These are phyloP conservation scores for Oscheius onirici DNA, from an alignment of 2,888 invertebrate genomes.

Conservation along the genomic window DNA sequence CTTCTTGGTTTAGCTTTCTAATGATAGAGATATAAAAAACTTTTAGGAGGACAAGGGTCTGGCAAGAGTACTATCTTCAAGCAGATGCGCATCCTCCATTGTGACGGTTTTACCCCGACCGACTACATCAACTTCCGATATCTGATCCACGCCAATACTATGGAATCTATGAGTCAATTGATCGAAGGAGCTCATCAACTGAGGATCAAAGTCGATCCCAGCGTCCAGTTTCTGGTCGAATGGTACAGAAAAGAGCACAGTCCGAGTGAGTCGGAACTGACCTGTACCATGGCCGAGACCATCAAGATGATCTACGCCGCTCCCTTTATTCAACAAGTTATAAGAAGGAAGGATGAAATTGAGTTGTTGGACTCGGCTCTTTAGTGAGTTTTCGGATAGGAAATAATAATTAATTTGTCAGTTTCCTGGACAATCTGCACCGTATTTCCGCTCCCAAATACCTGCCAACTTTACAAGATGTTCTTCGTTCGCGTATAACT, in stretches of 20 bases:
- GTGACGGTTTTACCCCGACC: conserved; percentile 65
- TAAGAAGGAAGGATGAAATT: conserved; percentile 96
- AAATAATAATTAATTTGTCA: conserved; percentile 73
- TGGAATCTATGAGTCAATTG: conserved; percentile 58
- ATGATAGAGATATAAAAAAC: conserved; percentile 73
- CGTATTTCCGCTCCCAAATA: conserved; percentile 93
- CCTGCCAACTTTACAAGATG: conserved; percentile 98
- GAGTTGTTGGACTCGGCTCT: conserved; percentile 99
- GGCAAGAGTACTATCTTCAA: conserved; percentile 75
- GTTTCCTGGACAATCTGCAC: conserved; percentile 98
- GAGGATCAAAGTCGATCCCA: conserved; percentile 21
- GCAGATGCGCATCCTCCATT: conserved; percentile 72
- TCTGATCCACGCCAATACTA: conserved; percentile 63
- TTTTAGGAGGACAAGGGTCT: conserved; percentile 78
- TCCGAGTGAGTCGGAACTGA: conserved; percentile 74
- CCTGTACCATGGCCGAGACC: conserved; percentile 92
- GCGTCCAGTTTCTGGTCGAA: conserved; percentile 27
- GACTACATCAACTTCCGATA: conserved; percentile 68
- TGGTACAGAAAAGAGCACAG: conserved; percentile 6
- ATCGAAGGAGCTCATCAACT: conserved; percentile 52
- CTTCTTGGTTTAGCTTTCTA: conserved; percentile 65
- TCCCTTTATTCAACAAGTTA: conserved; percentile 94
- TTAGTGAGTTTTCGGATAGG: conserved; percentile 82
- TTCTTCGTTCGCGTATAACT: conserved; percentile 93
- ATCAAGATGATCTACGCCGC: conserved; percentile 94